Base-by-base conservation (phyloP, 2,797 vertebrate species). In the Tragelaphus oryx region DNA sequence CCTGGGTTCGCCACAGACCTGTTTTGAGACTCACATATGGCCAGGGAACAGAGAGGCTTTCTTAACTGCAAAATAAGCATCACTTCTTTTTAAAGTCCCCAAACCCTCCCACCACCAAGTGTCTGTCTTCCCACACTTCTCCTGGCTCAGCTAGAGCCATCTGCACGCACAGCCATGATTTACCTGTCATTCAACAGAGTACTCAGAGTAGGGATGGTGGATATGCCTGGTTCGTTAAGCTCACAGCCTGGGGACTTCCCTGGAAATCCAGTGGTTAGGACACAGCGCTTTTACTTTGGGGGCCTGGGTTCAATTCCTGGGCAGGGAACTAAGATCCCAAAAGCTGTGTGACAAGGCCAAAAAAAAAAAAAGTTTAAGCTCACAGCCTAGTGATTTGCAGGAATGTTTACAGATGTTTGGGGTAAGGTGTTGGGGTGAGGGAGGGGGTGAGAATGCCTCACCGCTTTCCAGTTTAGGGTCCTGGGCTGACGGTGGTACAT, bases 101-200 rank as follows among this genome's bases (percentile, higher is more conserved):
- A 33, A 30, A 12, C 4, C 33, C 8, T 14, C n/a, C 20, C 1
- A 3, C 18, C 30, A 1, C 18, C 26, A 48, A 5, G 28, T 46
- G 4, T 62, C 55, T 52, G 6, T 65, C 78, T 80, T 62, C 52
- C 46, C 8, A n/a, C 55, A n/a, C 18, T 44, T 28, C 33, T 76
- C 18, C 65, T 54, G 13, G 55, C 33, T 48, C 54, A 16, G 24
- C 62, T 55, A 59, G 59, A 33, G 48, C 50, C 24, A 8, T 28
- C 16, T 59, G 48, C 41, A 1, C 0, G 6, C 59, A 13, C 8
- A 4, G 74, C 16, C 4, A 0, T 50, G 26, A 54, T 11, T 46
- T 12, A 20, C 5, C 37, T 78, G 52, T 33, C 85, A 18, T 1
- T 57, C 30, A 7, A 22, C 41, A 0, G 46, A 41, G 59, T 82